Evolutionary conservation across 2,888 invertebrate species (phyloP).

Genomic region (Rutpela maculata): DNA sequence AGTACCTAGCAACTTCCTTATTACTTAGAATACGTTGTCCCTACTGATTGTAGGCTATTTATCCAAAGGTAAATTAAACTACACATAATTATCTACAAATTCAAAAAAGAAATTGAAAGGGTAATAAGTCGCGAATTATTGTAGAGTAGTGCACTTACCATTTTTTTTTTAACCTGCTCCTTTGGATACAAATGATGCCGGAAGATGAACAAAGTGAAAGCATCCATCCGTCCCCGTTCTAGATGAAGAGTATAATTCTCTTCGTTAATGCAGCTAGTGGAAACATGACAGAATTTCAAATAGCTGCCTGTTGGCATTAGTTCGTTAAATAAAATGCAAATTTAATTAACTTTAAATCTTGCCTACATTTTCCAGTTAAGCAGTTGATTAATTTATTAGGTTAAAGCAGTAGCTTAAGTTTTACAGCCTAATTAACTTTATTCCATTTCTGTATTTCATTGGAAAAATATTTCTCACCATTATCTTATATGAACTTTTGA

Average conservation of each 20-base stretch:
- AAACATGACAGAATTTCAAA: slow-evolving; percentile 24
- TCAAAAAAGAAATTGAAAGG: too few relatives aligned
- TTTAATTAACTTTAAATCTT: slow-evolving; percentile 34
- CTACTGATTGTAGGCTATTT: too few relatives aligned
- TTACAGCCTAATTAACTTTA: slow-evolving; percentile 17
- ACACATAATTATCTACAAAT: too few relatives aligned
- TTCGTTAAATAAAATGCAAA: slow-evolving; percentile 38
- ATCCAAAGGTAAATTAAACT: too few relatives aligned
- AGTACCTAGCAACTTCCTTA: too few relatives aligned
- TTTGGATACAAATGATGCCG: too few relatives aligned
- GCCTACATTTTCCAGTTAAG: slow-evolving; percentile 18
- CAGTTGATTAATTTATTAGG: slow-evolving; percentile 23
- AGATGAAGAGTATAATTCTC: not conserved
- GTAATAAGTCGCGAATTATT: too few relatives aligned
- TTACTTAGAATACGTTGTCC: too few relatives aligned
- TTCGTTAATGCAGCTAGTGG: slow-evolving; percentile 14
- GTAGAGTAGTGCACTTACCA: too few relatives aligned
- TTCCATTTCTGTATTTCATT: slow-evolving; percentile 3
- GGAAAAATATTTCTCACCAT: not conserved
- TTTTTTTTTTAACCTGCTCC: too few relatives aligned
- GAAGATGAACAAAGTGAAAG: too few relatives aligned
- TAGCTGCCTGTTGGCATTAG: slow-evolving; percentile 27
- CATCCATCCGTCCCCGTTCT: too few relatives aligned
- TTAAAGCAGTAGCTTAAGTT: slow-evolving; percentile 14
- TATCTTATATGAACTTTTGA: not conserved